A percentile compares a stretch with the other conserved stretches of the same genome.
Conservation (phyloP, 2,888 invertebrate genomes). For the Lasius platythorax region DNA sequence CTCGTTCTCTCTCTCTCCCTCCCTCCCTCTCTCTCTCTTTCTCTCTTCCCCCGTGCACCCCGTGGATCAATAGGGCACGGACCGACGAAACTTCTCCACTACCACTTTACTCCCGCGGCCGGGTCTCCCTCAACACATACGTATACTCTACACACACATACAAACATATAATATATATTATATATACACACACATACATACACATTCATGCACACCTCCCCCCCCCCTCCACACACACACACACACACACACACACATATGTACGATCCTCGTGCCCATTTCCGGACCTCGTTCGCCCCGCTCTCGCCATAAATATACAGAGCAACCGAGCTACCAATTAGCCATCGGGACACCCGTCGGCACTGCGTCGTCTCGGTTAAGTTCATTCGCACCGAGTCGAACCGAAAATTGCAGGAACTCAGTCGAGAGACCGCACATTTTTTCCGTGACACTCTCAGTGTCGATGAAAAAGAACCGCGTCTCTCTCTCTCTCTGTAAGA, state of each 20-base stretch:
- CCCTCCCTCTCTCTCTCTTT: background rate
- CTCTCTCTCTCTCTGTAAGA: background rate
- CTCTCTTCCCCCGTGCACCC: constrained; percentile 25
- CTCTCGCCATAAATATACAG: constrained; percentile 73
- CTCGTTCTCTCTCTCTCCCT: constrained; percentile 5
- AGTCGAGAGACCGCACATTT: background rate
- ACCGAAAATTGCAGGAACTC: constrained; percentile 41
- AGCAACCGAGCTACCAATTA: constrained; percentile 75
- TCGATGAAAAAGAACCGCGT: background rate
- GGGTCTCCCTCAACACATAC: constrained; percentile 18
- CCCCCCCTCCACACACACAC: background rate
- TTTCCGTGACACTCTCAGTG: background rate
- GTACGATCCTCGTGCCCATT: constrained; percentile 67
- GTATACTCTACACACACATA: background rate
- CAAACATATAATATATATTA: background rate
- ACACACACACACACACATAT: background rate
- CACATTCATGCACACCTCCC: background rate
- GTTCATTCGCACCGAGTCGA: constrained; percentile 46
- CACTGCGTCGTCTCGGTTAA: constrained; percentile 56
- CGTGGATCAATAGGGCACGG: constrained; percentile 77
- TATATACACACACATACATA: background rate
- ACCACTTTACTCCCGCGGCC: constrained; percentile 62
- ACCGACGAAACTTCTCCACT: constrained; percentile 74
- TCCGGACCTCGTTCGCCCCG: constrained; percentile 67
- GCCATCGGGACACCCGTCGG: constrained; percentile 72